These are phyloP conservation scores for Tribolium madens DNA, from an alignment of 1,140 invertebrate species.

Conservation along the genomic window DNA sequence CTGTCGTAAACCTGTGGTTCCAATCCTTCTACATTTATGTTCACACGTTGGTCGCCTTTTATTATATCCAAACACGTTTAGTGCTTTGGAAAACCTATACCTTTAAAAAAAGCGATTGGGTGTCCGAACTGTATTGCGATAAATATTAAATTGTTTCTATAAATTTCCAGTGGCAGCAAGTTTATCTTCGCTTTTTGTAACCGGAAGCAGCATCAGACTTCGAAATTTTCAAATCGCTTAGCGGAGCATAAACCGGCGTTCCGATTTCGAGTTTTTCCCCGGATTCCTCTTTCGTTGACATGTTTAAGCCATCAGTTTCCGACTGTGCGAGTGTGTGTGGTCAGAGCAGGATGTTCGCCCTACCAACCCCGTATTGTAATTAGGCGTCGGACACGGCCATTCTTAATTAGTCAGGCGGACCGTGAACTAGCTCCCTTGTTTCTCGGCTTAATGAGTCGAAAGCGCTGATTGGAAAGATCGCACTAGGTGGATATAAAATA, in stretches of 20 bases:
- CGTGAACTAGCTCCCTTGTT: slow-evolving; percentile 39
- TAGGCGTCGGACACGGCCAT: slow-evolving; percentile 33
- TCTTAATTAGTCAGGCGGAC: slow-evolving; percentile 43
- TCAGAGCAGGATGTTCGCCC: slow-evolving; percentile 20
- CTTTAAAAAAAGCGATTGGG: not conserved
- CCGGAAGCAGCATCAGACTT: not conserved
- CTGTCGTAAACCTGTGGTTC: not conserved
- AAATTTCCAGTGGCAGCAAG: not conserved
- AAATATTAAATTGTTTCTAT: not conserved
- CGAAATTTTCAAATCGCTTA: not conserved
- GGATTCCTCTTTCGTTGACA: not conserved
- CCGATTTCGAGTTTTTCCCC: slow-evolving; percentile 1
- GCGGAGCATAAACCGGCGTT: not conserved
- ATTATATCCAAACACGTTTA: not conserved
- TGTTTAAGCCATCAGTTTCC: slow-evolving; percentile 32
- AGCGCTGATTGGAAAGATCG: slow-evolving; percentile 40
- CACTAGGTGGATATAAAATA: slow-evolving; percentile 20
- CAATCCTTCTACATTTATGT: not conserved
- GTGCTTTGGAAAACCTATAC: not conserved
- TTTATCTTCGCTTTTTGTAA: not conserved
- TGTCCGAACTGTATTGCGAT: too few species aligned
- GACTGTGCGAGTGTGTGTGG: slow-evolving; percentile 28
- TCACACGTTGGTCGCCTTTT: not conserved
- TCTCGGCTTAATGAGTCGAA: slow-evolving; percentile 42
- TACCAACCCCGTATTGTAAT: slow-evolving; percentile 36